Evolutionary conservation across 1,140 invertebrate genomes (phyloP).

Genomic region (Sycophaga agraensis): DNA sequence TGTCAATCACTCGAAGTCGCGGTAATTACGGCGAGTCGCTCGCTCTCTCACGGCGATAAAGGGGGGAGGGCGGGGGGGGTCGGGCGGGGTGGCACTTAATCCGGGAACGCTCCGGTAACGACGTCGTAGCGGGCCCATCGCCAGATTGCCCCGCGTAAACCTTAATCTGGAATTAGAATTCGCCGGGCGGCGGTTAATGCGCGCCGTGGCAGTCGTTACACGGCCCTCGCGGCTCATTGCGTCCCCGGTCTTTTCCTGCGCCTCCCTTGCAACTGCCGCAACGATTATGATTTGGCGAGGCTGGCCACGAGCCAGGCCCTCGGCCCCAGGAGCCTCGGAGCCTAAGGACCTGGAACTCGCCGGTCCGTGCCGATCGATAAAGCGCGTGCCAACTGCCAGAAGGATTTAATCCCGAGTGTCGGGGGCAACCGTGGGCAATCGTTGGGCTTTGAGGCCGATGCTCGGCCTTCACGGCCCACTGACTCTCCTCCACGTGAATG

Average conservation of each 20-base stretch:
- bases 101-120: slow-evolving; percentile 47
- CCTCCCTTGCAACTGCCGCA: neutral
- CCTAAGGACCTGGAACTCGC: too few relatives aligned
- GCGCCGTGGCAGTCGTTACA: neutral
- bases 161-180: slow-evolving; percentile 50
- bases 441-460: too few relatives aligned
- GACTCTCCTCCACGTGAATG: too few relatives aligned
- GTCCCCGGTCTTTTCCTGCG: neutral
- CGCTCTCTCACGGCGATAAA: slow-evolving; percentile 37
- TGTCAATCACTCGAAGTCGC: slow-evolving; percentile 42
- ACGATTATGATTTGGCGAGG: too few relatives aligned
- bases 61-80: slow-evolving; percentile 29
- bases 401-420: too few relatives aligned
- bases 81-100: slow-evolving; percentile 39
- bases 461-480: too few relatives aligned
- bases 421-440: too few relatives aligned
- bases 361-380: too few relatives aligned
- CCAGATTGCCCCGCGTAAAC: slow-evolving; percentile 46
- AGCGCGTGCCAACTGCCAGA: too few relatives aligned
- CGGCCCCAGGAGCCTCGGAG: too few relatives aligned
- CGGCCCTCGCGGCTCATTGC: neutral
- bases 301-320: too few relatives aligned
- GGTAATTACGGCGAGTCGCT: slow-evolving; percentile 40
- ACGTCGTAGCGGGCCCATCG: slow-evolving; percentile 40
- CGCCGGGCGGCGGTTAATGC: neutral